phyloP scores from a whole-genome alignment of 2,888 invertebrate species.

The Stegana nigrithorax region DNA sequence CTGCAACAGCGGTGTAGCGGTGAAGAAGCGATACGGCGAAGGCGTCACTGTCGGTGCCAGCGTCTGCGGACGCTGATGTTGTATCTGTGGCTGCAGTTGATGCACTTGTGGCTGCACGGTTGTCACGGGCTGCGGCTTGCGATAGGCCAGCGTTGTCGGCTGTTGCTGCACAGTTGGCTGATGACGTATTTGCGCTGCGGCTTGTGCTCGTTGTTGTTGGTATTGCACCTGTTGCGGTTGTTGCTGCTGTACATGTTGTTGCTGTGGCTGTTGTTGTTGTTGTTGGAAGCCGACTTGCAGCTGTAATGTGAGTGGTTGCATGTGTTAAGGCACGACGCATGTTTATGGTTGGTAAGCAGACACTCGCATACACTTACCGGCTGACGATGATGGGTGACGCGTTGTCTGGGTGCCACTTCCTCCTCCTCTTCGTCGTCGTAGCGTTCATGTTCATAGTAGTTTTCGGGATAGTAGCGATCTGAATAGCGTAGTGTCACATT shows the following conservation, averaged over 20 bases:
- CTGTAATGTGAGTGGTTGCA: constrained; percentile 46
- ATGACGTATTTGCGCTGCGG: constrained; percentile 51
- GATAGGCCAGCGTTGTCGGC: constrained; percentile 57
- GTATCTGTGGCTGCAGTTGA: constrained; percentile 51
- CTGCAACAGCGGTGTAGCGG: constrained; percentile 63
- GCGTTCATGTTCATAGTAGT: constrained; percentile 77
- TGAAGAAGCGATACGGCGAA: constrained; percentile 66
- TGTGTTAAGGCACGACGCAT: neutral
- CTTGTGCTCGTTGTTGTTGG: constrained; percentile 47
- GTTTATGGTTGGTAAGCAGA: neutral
- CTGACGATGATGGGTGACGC: constrained; percentile 59
- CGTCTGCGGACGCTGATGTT: constrained; percentile 54
- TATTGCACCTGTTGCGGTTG: constrained; percentile 45
- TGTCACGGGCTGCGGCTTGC: constrained; percentile 57
- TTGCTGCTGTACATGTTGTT: constrained; percentile 40
- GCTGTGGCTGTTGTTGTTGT: constrained; percentile 52
- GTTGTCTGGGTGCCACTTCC: constrained; percentile 58
- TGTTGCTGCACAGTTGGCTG: constrained; percentile 43
- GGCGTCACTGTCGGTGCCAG: constrained; percentile 65
- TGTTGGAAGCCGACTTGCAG: constrained; percentile 57
- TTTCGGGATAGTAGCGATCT: constrained; percentile 85
- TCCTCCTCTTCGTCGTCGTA: constrained; percentile 65
- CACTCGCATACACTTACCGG: constrained; percentile 44
- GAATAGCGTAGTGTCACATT: constrained; percentile 84
- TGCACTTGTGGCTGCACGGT: constrained; percentile 61